Evolutionary conservation across 2,797 vertebrate genomes (phyloP).

Genomic region (Syndactyla subalaris): DNA sequence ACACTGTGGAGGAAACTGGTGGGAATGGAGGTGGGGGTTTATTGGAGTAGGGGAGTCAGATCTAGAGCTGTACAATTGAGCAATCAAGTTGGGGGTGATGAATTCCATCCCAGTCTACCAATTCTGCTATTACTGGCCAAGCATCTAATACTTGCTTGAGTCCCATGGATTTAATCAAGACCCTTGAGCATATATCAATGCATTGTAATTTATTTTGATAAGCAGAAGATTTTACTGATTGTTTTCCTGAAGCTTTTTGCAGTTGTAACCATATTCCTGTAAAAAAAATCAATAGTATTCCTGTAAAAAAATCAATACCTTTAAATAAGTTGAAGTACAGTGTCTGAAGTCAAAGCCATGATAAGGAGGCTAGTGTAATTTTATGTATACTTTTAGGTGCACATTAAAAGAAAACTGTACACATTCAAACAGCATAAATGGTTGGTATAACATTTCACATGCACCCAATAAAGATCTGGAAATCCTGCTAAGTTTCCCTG

Average conservation of each 20-base stretch:
- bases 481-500: conserved; percentile 68
- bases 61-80: background rate
- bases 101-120: background rate
- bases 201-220: conserved; percentile 27
- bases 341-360: conserved; percentile 26
- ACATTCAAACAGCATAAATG: conserved; percentile 30
- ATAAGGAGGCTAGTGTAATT: conserved; percentile 48
- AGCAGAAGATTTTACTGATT: conserved; percentile 16
- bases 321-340: conserved; percentile 23
- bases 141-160: background rate
- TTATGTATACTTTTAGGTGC: conserved; percentile 75
- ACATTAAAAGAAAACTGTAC: conserved; percentile 78
- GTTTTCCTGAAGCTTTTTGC: conserved; percentile 58
- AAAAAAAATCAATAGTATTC: conserved; percentile 16
- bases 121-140: background rate
- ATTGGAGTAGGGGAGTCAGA: rapidly evolving
- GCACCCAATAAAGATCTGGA: conserved; percentile 73
- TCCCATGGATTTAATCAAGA: background rate
- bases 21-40: too few species aligned
- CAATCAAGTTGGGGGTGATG: background rate
- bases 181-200: conserved; percentile 7
- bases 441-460: conserved; percentile 76
- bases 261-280: conserved; percentile 22
- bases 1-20: background rate
- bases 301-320: conserved; percentile 44